phyloP scores from a whole-genome alignment of 2,113 vertebrate species.

The Edolisoma coerulescens region DNA sequence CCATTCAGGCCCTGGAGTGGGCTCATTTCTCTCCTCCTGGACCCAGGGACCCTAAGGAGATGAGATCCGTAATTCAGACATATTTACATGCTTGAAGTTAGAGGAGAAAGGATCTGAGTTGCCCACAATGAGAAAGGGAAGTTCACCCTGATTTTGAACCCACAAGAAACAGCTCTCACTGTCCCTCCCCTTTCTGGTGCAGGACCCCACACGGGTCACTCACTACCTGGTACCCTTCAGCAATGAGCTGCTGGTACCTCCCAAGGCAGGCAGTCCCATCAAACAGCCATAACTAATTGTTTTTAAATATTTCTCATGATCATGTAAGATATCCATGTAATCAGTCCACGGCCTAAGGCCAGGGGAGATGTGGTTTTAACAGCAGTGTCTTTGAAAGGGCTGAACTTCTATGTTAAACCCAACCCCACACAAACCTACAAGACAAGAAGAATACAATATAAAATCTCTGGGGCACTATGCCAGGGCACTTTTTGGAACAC shows the following conservation, averaged over 20 bases:
- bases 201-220: fast-evolving
- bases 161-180: neutral
- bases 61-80: neutral
- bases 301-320: neutral
- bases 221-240: neutral
- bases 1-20: neutral
- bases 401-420: neutral
- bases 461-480: neutral
- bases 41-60: neutral
- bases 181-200: fast-evolving
- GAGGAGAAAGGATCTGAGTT: neutral
- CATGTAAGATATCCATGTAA: neutral
- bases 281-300: neutral
- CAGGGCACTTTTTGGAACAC: neutral
- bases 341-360: neutral
- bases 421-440: neutral
- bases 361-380: neutral
- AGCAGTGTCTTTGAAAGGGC: neutral
- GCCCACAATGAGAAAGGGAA: neutral
- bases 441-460: neutral
- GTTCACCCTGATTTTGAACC: neutral
- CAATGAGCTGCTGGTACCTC: neutral
- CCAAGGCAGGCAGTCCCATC: neutral
- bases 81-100: neutral
- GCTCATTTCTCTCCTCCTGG: neutral